Evolutionary conservation across 2,888 invertebrate species (phyloP).

Genomic region (Arrhopalites spinosus): DNA sequence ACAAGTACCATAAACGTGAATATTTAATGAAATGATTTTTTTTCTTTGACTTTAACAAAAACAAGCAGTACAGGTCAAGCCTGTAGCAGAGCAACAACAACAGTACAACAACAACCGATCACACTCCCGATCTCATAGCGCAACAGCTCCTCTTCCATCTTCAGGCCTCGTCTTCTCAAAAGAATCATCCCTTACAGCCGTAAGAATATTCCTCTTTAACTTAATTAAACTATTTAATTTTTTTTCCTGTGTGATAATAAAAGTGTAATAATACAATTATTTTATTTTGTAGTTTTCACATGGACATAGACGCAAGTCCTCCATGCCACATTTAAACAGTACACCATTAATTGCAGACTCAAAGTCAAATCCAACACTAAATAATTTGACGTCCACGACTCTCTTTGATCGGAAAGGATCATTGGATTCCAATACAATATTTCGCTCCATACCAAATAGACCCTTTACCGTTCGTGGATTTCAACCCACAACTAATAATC

Average conservation of each 20-base stretch:
- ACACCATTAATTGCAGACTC: constrained; percentile 13
- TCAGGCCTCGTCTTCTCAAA: constrained; percentile 42
- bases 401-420: constrained; percentile 54
- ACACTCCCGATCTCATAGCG: constrained; percentile 55
- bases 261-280: too few relatives aligned
- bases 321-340: constrained; percentile 52
- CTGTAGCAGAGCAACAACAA: constrained; percentile 45
- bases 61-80: constrained; percentile 24
- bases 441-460: constrained; percentile 50
- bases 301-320: constrained; percentile 53
- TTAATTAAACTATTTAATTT: too few relatives aligned
- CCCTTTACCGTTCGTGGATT: constrained; percentile 54
- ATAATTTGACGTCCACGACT: background rate
- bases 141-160: constrained; percentile 46
- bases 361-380: constrained; percentile 21
- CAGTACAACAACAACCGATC: constrained; percentile 46
- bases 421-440: constrained; percentile 51
- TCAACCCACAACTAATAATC: constrained; percentile 45
- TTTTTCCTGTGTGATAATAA: too few relatives aligned
- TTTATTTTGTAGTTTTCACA: constrained; percentile 39
- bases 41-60: too few relatives aligned
- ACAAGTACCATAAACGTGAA: too few relatives aligned
- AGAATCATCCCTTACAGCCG: constrained; percentile 43
- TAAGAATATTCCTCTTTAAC: too few relatives aligned
- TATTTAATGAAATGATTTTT: too few relatives aligned